Evolutionary conservation across 2,888 invertebrate genomes (phyloP).

Genomic region (Drosophila villosipedis): DNA sequence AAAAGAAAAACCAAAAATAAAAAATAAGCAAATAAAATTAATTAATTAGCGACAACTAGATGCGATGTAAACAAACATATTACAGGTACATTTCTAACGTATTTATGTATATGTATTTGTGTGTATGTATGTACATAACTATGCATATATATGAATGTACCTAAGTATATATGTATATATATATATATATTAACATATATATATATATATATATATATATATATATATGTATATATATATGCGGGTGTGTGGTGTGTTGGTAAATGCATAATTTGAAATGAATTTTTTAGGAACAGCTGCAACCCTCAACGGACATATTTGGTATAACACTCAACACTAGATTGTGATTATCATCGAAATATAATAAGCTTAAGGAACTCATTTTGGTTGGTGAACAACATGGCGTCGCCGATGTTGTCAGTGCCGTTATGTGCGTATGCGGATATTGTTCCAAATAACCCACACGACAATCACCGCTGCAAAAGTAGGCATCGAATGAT

Average conservation of each 20-base stretch:
- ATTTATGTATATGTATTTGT: not conserved
- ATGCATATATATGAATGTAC: not conserved
- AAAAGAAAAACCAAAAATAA: not conserved
- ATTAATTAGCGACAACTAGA: not conserved
- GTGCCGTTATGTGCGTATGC: constrained; percentile 94
- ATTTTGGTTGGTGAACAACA: constrained; percentile 97
- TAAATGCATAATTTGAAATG: constrained; percentile 2
- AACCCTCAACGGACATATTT: constrained; percentile 97
- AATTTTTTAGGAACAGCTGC: constrained; percentile 91
- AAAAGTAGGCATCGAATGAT: constrained; percentile 97
- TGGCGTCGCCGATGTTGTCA: constrained; percentile 93
- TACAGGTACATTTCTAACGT: constrained; percentile 15
- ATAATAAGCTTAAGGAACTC: constrained; percentile 95
- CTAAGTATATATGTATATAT: not conserved
- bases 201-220: too few species aligned
- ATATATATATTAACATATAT: not conserved
- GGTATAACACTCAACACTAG: constrained; percentile 95
- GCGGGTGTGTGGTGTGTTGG: constrained; percentile 12
- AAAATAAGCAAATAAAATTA: not conserved
- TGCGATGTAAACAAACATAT: constrained; percentile 8
- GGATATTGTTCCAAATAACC: constrained; percentile 94
- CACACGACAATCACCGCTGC: constrained; percentile 96
- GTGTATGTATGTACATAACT: not conserved
- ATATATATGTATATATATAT: not conserved
- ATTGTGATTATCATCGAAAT: constrained; percentile 95